These are phyloP conservation scores for Phylloscopus whistleri DNA, from an alignment of 2,113 vertebrate species.

Conservation along the genomic window DNA sequence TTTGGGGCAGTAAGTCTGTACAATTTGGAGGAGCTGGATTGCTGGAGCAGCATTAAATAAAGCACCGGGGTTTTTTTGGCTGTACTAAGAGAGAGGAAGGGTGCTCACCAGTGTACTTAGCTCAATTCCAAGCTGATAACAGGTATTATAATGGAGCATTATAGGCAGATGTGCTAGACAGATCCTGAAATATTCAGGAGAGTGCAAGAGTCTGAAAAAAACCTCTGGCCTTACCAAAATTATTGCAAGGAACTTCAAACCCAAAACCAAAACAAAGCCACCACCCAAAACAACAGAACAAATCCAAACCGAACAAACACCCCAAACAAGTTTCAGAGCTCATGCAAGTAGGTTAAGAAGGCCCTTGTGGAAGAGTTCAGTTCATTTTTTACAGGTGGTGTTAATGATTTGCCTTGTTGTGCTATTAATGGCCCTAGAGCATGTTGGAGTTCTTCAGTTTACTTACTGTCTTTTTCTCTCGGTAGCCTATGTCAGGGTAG, in stretches of 20 bases:
- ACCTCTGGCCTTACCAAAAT: not conserved
- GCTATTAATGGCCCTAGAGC: not conserved
- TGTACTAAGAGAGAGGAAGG: not conserved
- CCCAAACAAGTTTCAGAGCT: not conserved
- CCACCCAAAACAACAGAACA: not conserved
- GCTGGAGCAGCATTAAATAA: not conserved
- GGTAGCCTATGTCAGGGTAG: not conserved
- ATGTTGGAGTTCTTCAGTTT: not conserved
- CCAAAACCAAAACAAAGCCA: not conserved
- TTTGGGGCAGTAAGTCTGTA: not conserved
- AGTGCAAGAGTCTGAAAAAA: not conserved
- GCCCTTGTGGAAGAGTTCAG: not conserved
- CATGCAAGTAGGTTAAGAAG: not conserved
- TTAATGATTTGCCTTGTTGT: not conserved
- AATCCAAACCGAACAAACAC: not conserved
- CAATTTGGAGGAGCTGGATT: not conserved
- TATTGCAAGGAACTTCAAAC: not conserved
- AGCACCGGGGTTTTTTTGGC: rapidly evolving
- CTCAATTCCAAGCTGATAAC: not conserved
- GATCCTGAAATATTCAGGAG: not conserved
- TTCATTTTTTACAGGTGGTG: not conserved
- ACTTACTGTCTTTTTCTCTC: not conserved
- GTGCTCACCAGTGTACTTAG: not conserved
- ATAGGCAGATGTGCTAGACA: not conserved
- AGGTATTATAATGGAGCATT: not conserved